phyloP scores from a whole-genome alignment of 2,888 invertebrate genomes.

The Cordilura impudica region DNA sequence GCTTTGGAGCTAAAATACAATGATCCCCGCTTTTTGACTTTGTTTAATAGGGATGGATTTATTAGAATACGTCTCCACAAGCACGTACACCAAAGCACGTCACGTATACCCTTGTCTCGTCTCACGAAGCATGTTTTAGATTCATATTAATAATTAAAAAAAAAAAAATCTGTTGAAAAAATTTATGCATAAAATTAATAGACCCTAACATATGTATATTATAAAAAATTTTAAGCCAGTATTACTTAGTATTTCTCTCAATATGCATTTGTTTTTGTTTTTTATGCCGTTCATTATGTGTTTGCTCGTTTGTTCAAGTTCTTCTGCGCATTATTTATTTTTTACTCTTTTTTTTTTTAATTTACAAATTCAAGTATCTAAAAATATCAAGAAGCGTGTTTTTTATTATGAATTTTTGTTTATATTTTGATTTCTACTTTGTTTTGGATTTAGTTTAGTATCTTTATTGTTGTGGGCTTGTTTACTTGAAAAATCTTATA shows the following conservation, averaged over 20 bases:
- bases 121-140: neutral
- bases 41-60: neutral
- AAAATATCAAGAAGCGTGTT: constrained; percentile 46
- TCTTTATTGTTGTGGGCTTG: neutral
- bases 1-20: neutral
- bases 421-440: neutral
- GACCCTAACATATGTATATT: constrained; percentile 12
- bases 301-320: neutral
- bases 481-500: neutral
- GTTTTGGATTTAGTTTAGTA: neutral
- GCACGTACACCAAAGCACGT: constrained; percentile 25
- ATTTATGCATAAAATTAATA: constrained; percentile 39
- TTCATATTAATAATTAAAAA: neutral
- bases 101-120: neutral
- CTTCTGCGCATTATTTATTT: constrained; percentile 22
- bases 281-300: neutral
- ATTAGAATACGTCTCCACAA: neutral
- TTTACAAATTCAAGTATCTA: constrained; percentile 29
- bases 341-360: neutral
- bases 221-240: neutral
- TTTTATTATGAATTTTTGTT: constrained; percentile 25
- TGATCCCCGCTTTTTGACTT: neutral
- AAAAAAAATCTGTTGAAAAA: neutral
- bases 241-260: neutral
- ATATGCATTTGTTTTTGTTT: constrained; percentile 1